Percentiles rank a stretch among this genome's conserved stretches.
These are phyloP conservation scores for Arothron firmamentum DNA, from an alignment of 2,113 vertebrate genomes.

Conservation along the genomic window DNA sequence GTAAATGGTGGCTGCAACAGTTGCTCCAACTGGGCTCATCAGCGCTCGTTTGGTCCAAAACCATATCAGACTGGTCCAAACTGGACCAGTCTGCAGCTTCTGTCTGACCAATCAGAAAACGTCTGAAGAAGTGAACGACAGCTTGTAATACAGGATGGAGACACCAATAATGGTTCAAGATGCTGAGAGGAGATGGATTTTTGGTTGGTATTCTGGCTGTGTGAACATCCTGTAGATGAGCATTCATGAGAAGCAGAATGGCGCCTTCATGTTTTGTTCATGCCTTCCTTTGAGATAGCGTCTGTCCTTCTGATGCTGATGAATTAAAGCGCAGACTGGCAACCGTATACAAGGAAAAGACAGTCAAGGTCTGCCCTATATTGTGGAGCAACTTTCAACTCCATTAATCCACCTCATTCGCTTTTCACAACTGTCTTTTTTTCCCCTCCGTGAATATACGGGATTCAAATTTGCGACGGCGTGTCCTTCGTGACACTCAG, in stretches of 20 bases:
- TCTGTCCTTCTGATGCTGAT: slow-evolving; percentile 61
- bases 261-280: slow-evolving; percentile 44
- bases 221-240: background rate
- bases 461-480: slow-evolving; percentile 69
- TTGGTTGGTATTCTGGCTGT: too few relatives aligned
- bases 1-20: too few relatives aligned
- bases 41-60: too few relatives aligned
- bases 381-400: slow-evolving; percentile 57
- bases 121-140: too few relatives aligned
- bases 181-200: too few relatives aligned
- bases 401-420: slow-evolving; percentile 73
- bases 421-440: slow-evolving; percentile 62
- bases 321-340: slow-evolving; percentile 63
- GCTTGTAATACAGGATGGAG: too few relatives aligned
- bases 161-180: too few relatives aligned
- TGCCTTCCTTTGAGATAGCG: slow-evolving; percentile 38
- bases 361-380: slow-evolving; percentile 68
- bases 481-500: slow-evolving; percentile 77
- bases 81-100: too few relatives aligned
- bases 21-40: too few relatives aligned
- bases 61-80: too few relatives aligned
- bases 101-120: too few relatives aligned
- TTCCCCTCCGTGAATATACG: slow-evolving; percentile 64
- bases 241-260: slow-evolving; percentile 8
- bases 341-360: slow-evolving; percentile 61